Conservation (phyloP, 2,113 vertebrate genomes). For the Brachyistius frenatus region DNA sequence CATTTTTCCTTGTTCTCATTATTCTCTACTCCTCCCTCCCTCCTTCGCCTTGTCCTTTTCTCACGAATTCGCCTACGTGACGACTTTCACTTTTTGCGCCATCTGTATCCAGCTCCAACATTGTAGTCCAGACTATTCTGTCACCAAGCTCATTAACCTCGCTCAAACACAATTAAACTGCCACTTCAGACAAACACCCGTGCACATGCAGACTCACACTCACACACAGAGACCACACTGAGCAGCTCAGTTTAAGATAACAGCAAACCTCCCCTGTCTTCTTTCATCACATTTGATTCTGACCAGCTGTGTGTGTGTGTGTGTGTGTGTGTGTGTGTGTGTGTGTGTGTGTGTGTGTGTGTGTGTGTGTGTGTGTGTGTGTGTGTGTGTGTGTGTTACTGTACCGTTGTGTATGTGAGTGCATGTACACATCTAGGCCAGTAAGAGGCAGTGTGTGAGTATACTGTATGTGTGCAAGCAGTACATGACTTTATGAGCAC, state of each 20-base stretch:
- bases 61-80: conserved; percentile 67
- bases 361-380: conserved; percentile 13
- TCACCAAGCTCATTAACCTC: conserved; percentile 71
- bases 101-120: conserved; percentile 36
- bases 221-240: conserved; percentile 9
- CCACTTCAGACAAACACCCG: conserved; percentile 10
- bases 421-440: not conserved
- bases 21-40: not conserved
- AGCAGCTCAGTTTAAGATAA: conserved; percentile 31
- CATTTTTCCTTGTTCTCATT: conserved; percentile 5
- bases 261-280: conserved; percentile 23
- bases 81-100: conserved; percentile 46
- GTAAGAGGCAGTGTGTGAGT: conserved; percentile 18
- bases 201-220: conserved; percentile 12
- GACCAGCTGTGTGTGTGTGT: conserved; percentile 18
- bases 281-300: conserved; percentile 34
- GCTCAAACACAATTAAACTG: conserved; percentile 47
- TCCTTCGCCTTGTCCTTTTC: conserved; percentile 11
- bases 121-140: conserved; percentile 51
- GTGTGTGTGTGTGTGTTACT: conserved; percentile 10
- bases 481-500: not conserved
- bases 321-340: conserved; percentile 1
- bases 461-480: not conserved
- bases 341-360: conserved; percentile 2
- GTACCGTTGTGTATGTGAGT: not conserved